Conservation (phyloP, 2,797 vertebrate species). For the Neosilurus hyrtlii region DNA sequence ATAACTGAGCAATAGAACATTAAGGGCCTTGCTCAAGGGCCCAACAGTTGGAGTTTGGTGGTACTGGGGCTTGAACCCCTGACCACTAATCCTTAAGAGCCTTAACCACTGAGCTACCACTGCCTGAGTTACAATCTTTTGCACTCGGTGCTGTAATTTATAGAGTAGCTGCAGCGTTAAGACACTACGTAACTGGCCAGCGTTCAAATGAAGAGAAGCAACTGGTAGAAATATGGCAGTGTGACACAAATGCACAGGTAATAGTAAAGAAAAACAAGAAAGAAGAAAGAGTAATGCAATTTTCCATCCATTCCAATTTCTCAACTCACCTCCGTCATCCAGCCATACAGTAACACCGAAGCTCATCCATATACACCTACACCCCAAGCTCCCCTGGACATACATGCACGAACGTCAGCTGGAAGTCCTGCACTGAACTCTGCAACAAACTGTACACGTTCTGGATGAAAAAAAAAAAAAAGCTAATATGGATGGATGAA, state of each 20-base stretch:
- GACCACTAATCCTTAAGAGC: too few relatives aligned
- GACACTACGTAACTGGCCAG: slow-evolving; percentile 7
- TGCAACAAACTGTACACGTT: not conserved
- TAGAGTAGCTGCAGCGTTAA: too few relatives aligned
- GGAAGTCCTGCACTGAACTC: slow-evolving; percentile 39
- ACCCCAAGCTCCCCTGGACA: slow-evolving; percentile 20
- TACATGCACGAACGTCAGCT: not conserved
- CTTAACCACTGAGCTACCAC: too few relatives aligned
- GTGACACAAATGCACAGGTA: slow-evolving; percentile 6
- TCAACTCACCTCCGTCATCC: slow-evolving; percentile 51
- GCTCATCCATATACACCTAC: not conserved
- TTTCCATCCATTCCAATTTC: not conserved
- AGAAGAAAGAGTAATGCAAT: not conserved
- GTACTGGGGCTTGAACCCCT: too few relatives aligned
- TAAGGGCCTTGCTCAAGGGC: too few relatives aligned
- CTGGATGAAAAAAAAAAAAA: slow-evolving; percentile 27
- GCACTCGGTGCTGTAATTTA: not conserved
- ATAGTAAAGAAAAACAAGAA: not conserved
- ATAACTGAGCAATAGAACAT: too few relatives aligned
- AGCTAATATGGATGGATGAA: slow-evolving; percentile 42
- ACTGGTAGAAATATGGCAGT: slow-evolving; percentile 30
- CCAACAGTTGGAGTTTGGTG: too few relatives aligned
- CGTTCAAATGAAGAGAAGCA: slow-evolving; percentile 26
- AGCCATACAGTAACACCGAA: slow-evolving; percentile 6
- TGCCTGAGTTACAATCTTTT: not conserved